Evolutionary conservation across 1,140 invertebrate species (phyloP).

Genomic region (Aphidius gifuensis): DNA sequence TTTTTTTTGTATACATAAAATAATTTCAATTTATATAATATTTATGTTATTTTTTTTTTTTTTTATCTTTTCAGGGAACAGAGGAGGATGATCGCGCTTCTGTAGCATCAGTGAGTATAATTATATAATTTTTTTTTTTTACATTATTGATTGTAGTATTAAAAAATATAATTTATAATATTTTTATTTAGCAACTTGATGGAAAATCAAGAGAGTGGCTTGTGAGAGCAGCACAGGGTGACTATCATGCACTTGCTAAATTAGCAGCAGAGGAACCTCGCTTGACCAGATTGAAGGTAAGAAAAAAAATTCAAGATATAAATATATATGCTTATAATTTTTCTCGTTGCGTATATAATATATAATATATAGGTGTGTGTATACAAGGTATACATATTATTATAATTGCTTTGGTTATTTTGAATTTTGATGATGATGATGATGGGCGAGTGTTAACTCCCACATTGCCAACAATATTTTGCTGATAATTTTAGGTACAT

Average conservation of each 20-base stretch:
- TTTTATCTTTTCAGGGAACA: conserved; percentile 60
- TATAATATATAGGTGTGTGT: background rate
- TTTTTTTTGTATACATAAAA: conserved; percentile 22
- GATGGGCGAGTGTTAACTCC: no score
- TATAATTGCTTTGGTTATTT: no score
- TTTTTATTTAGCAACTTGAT: conserved; percentile 54
- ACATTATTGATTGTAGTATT: conserved; percentile 2
- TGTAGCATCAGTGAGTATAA: conserved; percentile 62
- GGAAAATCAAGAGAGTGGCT: conserved; percentile 80
- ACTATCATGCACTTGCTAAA: conserved; percentile 79
- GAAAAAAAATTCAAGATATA: conserved; percentile 30
- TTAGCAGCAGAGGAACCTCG: conserved; percentile 77
- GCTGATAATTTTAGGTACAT: no score
- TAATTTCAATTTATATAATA: conserved; percentile 21
- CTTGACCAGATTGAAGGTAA: conserved; percentile 78
- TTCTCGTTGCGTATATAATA: background rate
- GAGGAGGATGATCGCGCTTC: conserved; percentile 72
- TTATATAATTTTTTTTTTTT: background rate
- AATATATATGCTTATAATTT: conserved; percentile 1
- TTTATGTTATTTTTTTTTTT: conserved; percentile 31
- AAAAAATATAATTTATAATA: background rate
- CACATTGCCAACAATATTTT: no score
- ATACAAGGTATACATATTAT: no score
- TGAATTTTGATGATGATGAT: no score
- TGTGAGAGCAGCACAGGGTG: conserved; percentile 73